Evolutionary conservation across 1,140 invertebrate genomes (phyloP).

Genomic region (Drosophila hydei): DNA sequence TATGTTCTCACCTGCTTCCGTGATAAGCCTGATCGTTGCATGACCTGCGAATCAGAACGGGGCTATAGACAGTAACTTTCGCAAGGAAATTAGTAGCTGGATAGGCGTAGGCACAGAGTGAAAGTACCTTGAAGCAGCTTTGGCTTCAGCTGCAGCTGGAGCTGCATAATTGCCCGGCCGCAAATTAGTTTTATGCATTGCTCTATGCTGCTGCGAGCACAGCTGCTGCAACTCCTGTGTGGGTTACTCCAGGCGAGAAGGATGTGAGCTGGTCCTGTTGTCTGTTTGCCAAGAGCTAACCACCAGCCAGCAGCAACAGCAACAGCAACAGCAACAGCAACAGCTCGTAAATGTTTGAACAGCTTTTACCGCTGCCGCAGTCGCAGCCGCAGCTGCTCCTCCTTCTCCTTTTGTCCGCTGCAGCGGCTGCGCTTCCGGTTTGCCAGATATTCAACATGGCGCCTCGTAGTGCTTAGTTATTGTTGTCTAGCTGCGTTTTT

Average conservation of each 20-base stretch:
- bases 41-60: neutral
- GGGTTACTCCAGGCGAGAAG: neutral
- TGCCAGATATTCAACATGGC: slow-evolving; percentile 50
- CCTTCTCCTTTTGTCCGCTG: slow-evolving; percentile 14
- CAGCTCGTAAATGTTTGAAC: slow-evolving; percentile 53
- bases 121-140: neutral
- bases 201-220: neutral
- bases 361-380: slow-evolving; percentile 38
- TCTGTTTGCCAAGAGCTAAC: slow-evolving; percentile 15
- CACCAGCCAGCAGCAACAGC: neutral
- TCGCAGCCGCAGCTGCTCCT: slow-evolving; percentile 25
- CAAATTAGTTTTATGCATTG: slow-evolving; percentile 58
- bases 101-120: neutral
- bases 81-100: slow-evolving; percentile 62
- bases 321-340: too few species aligned
- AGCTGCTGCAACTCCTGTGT: slow-evolving; percentile 10
- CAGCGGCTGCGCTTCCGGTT: slow-evolving; percentile 29
- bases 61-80: slow-evolving; percentile 13
- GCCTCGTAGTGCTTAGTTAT: slow-evolving; percentile 19
- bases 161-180: slow-evolving; percentile 51
- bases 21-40: too few species aligned
- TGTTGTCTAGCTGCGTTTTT: slow-evolving; percentile 65
- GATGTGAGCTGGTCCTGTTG: slow-evolving; percentile 1
- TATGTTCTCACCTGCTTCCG: too few species aligned
- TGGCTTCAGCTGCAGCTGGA: slow-evolving; percentile 7